These are phyloP conservation scores for Tenebrosternarchus preto DNA, from an alignment of 2,113 vertebrate species.

Conservation along the genomic window DNA sequence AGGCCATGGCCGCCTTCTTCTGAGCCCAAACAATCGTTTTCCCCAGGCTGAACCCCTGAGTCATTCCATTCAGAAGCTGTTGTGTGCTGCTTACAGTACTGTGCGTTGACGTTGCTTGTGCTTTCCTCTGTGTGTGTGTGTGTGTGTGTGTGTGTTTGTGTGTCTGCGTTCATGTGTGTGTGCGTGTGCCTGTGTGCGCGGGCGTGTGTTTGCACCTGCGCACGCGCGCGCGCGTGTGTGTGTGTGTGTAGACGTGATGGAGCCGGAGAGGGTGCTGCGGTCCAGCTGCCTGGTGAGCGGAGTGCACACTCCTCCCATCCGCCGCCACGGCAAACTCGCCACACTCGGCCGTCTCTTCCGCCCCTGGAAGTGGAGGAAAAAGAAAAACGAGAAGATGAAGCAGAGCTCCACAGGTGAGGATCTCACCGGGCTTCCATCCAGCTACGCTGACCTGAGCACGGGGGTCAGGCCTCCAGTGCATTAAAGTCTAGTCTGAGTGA, in stretches of 20 bases:
- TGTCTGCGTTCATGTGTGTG: constrained; percentile 36
- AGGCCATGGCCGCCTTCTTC: not conserved
- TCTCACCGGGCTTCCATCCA: too few species aligned
- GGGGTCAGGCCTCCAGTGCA: too few species aligned
- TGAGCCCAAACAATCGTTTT: not conserved
- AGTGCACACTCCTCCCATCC: constrained; percentile 89
- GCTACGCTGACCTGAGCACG: too few species aligned
- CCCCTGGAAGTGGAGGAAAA: constrained; percentile 99
- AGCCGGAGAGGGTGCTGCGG: constrained; percentile 83
- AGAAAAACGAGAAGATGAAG: constrained; percentile 96
- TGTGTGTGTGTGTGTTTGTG: constrained; percentile 50
- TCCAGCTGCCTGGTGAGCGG: constrained; percentile 89
- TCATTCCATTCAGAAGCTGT: too few species aligned
- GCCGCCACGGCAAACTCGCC: constrained; percentile 95
- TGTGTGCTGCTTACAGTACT: not conserved
- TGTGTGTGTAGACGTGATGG: constrained; percentile 81
- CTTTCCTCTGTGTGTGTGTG: not conserved
- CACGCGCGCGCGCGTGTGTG: not conserved
- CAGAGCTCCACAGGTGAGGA: constrained; percentile 91
- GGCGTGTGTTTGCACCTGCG: not conserved
- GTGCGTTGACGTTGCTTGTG: not conserved
- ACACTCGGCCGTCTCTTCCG: constrained; percentile 95
- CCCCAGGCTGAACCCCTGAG: too few species aligned
- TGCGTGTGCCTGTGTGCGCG: not conserved
- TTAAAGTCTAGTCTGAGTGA: too few species aligned